Base-by-base conservation (phyloP, 2,888 invertebrate species). In the Eupithecia subfuscata region DNA sequence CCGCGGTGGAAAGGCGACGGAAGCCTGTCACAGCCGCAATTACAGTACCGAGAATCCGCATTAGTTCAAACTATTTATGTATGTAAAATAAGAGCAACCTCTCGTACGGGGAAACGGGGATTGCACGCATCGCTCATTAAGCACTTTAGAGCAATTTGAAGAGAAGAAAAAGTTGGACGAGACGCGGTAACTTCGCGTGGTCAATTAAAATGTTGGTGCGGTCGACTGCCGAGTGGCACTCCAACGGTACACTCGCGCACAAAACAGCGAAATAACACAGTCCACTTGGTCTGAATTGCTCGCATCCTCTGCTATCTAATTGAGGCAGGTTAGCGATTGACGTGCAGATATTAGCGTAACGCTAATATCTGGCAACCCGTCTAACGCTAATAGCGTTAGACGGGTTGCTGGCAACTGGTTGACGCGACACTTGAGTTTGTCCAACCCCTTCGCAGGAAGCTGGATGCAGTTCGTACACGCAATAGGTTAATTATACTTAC, bases 111-210 rank as follows among this genome's bases (percentile, higher is more conserved):
- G 94, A 94, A 95, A 93, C 92, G 89, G 87, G 92, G 90, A 94
- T 93, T 90, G 95, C 95, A 95, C 95, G 95, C 95, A 95, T 94
- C 94, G 88, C 94, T 94, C 93, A 95, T 95, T 95, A 95, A 94
- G 95, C 92, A 95, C 94, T 95, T 94, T 92, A 93, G 92, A 94
- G 93, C 93, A 95, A 95, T 95, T 95, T 95, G 93, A 90, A 86
- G 85, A 89, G 87, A 87, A 93, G 93, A 94, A 95, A 95, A 94
- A 95, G 92, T 94, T 87, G 91, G 89, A 84, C 91, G 90, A 91
- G 91, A 87, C 89, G 88, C 88, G 87, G 88, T 89, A 90, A 87
- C 92, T 94, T 95, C 93, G 95, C 95, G 95, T 95, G 95, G 93
- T 90, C 93, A 94, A 95, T 95, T 95, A 95, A 94, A 94, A 94